Percentiles rank a stretch among this genome's conserved stretches.
These are phyloP conservation scores for Pyrgilauda ruficollis DNA, from an alignment of 2,113 vertebrate species.

Conservation along the genomic window DNA sequence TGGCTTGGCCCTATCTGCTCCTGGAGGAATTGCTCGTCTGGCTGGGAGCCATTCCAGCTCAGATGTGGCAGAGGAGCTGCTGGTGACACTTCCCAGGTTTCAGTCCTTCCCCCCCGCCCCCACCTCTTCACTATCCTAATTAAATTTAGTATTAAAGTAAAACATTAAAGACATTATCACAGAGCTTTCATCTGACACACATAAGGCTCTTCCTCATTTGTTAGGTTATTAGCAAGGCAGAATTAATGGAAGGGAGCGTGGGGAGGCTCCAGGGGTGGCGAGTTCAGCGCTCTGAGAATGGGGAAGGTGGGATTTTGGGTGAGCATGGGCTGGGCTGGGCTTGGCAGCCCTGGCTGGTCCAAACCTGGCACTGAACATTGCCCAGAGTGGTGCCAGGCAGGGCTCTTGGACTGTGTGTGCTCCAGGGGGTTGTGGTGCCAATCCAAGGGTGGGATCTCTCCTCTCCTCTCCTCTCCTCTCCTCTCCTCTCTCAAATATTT, in stretches of 20 bases:
- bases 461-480: not conserved
- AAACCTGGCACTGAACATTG: not conserved
- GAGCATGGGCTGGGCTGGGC: not conserved
- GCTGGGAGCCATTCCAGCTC: constrained; percentile 18
- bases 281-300: not conserved
- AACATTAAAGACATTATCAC: not conserved
- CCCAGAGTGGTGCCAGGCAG: accelerated
- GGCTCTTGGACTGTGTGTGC: not conserved
- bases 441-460: not conserved
- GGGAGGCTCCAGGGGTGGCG: not conserved
- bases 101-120: not conserved
- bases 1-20: not conserved
- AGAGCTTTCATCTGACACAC: constrained; percentile 1
- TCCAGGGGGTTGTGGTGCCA: not conserved
- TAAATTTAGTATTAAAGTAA: constrained; percentile 32
- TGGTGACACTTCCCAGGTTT: constrained; percentile 7
- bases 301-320: not conserved
- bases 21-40: constrained; percentile 46
- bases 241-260: not conserved
- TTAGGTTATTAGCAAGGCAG: not conserved
- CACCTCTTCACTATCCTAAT: constrained; percentile 18
- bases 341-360: not conserved
- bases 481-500: not conserved
- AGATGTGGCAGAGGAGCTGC: constrained; percentile 24
- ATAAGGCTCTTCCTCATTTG: not conserved